phyloP scores from a whole-genome alignment of 2,797 vertebrate species.

The Tadarida brasiliensis region DNA sequence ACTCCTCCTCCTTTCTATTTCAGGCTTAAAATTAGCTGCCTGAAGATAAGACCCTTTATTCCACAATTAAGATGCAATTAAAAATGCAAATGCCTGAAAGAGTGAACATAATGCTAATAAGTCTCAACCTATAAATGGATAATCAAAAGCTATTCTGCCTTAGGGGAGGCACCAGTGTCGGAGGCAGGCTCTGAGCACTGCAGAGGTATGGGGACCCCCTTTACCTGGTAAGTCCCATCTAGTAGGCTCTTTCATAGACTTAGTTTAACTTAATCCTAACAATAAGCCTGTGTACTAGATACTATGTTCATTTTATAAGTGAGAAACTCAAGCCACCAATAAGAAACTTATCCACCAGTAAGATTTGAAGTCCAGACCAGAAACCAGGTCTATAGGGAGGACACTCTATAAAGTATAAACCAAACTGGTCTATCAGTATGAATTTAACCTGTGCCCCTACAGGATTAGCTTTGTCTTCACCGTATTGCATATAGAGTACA shows the following conservation, averaged over 20 bases:
- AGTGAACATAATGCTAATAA: slow-evolving; percentile 61
- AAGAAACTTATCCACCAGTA: not conserved
- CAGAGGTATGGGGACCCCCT: not conserved
- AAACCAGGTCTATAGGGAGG: not conserved
- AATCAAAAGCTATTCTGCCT: slow-evolving; percentile 27
- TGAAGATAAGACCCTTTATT: slow-evolving; percentile 75
- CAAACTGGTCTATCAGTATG: not conserved
- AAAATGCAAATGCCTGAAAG: slow-evolving; percentile 72
- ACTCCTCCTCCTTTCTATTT: slow-evolving; percentile 72
- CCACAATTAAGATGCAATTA: slow-evolving; percentile 77
- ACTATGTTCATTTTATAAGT: not conserved
- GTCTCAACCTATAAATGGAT: slow-evolving; percentile 49
- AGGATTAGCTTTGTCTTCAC: not conserved
- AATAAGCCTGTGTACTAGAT: not conserved
- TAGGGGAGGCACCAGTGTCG: not conserved
- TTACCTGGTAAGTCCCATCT: not conserved
- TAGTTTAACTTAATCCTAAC: slow-evolving; percentile 37
- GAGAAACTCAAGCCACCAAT: not conserved
- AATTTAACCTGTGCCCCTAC: not conserved
- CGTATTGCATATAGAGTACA: not conserved
- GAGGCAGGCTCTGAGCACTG: not conserved
- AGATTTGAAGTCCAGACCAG: not conserved
- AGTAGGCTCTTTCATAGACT: not conserved
- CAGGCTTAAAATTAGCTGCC: slow-evolving; percentile 66
- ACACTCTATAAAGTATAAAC: not conserved